phyloP scores from a whole-genome alignment of 2,888 invertebrate species.

The Sycophila texana region DNA sequence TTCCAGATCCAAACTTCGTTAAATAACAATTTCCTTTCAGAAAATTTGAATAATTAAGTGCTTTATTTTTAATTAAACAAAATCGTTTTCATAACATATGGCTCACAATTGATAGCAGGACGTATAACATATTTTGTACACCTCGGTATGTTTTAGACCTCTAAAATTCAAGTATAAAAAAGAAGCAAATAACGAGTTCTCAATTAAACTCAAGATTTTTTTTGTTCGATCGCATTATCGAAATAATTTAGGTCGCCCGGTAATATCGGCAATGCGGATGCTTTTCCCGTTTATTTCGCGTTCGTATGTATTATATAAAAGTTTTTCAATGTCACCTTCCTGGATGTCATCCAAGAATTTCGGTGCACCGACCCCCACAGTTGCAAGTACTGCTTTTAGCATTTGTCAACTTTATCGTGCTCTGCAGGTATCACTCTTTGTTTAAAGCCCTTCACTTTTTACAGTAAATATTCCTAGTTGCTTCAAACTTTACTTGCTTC shows the following conservation, averaged over 20 bases:
- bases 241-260: conserved; percentile 21
- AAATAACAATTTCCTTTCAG: too few species aligned
- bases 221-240: conserved; percentile 22
- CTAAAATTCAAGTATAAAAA: too few species aligned
- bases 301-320: conserved; percentile 8
- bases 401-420: conserved; percentile 11
- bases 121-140: too few species aligned
- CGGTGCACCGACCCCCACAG: conserved; percentile 42
- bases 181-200: background rate
- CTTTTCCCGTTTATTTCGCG: background rate
- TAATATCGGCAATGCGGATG: conserved; percentile 41
- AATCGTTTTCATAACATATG: too few species aligned
- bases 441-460: background rate
- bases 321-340: conserved; percentile 38
- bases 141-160: too few species aligned
- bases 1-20: too few species aligned
- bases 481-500: conserved; percentile 6
- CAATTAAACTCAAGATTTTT: conserved; percentile 15
- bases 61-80: too few species aligned
- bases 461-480: background rate
- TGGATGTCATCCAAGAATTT: conserved; percentile 39
- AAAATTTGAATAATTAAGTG: too few species aligned
- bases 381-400: conserved; percentile 12
- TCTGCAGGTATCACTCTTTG: background rate
- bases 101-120: too few species aligned